Base-by-base conservation (phyloP, 2,888 invertebrate genomes). In the Ormyrus nitidulus region DNA sequence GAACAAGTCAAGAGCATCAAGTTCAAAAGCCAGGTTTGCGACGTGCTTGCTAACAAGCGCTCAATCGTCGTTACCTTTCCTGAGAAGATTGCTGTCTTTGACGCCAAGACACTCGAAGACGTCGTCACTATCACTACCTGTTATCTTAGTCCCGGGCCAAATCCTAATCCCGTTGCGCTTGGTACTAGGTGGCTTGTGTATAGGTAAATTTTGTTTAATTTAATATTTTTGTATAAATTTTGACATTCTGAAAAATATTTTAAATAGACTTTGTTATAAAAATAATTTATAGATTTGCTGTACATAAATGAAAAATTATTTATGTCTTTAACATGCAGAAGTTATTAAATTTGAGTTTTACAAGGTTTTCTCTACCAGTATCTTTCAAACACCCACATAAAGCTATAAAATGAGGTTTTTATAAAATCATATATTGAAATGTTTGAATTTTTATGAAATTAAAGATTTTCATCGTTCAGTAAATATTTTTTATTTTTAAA, bases 71-170 rank as follows among this genome's bases (percentile, higher is more conserved):
- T 97, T 3, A 95, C 97, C 0, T 98, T 98, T 91, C 93, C 95
- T 69, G 98, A 98, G 91, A 94, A 96, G 81, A 95, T 98, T 84
- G 97, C 97, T 0, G 95, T 98, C 10, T 97, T 98, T 90, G 97
- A 98, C 91, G 95, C 97, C 3, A 94, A 95, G 83, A 96, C 95
- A 0, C 92, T 98, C 68, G 97, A 97, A 87, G 97, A 97, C 90
- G 93, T 95, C 59, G 92, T 97, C 86, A 95, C 96, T 11, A 94
- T 98, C 68, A 97, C 97, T 69, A 96, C 97, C 49, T 98, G 98
- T 90, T 96, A 95, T 91, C 95, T 96, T 51, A 95, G 96, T 89
- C 96, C 96, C 11, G 96, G 97, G 84, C 95, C 95, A 2, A 92
- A 92, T 85, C 92, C 92, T 5, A 97, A 97, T 92, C 98, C 99